These are phyloP conservation scores for Pyrocoelia pectoralis DNA, from an alignment of 2,888 invertebrate genomes.

Conservation along the genomic window DNA sequence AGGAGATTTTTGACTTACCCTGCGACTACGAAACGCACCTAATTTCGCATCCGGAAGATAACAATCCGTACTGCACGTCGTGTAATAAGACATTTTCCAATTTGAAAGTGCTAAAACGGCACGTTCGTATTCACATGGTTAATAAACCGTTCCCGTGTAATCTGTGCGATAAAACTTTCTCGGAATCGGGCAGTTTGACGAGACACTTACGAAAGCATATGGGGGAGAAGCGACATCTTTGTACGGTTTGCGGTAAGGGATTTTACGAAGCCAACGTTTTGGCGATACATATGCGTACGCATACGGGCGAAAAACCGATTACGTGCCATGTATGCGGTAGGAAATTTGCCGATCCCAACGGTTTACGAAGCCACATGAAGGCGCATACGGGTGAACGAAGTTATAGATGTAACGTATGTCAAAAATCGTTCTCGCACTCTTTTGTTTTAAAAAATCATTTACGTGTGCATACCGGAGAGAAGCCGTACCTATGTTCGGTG, in stretches of 20 bases:
- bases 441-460: constrained; percentile 52
- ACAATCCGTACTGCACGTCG: constrained; percentile 46
- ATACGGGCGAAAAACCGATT: constrained; percentile 54
- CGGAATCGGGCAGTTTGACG: constrained; percentile 53
- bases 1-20: constrained; percentile 47
- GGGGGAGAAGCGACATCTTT: constrained; percentile 54
- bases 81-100: constrained; percentile 50
- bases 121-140: constrained; percentile 51
- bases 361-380: constrained; percentile 50
- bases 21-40: constrained; percentile 49
- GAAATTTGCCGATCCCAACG: constrained; percentile 52
- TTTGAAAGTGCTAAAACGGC: constrained; percentile 50
- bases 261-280: constrained; percentile 55
- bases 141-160: constrained; percentile 51
- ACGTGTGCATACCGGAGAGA: constrained; percentile 50
- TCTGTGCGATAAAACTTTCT: constrained; percentile 49
- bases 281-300: constrained; percentile 51
- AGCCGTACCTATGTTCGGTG: constrained; percentile 49
- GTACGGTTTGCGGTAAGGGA: constrained; percentile 52
- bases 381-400: constrained; percentile 53
- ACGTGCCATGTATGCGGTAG: constrained; percentile 49
- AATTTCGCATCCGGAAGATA: constrained; percentile 48
- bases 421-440: constrained; percentile 52
- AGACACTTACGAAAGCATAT: constrained; percentile 51
- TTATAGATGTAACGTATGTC: constrained; percentile 48